A percentile compares a stretch with the other conserved stretches of the same genome.
Conservation (phyloP, 2,113 vertebrate species). For the Ameiurus melas region DNA sequence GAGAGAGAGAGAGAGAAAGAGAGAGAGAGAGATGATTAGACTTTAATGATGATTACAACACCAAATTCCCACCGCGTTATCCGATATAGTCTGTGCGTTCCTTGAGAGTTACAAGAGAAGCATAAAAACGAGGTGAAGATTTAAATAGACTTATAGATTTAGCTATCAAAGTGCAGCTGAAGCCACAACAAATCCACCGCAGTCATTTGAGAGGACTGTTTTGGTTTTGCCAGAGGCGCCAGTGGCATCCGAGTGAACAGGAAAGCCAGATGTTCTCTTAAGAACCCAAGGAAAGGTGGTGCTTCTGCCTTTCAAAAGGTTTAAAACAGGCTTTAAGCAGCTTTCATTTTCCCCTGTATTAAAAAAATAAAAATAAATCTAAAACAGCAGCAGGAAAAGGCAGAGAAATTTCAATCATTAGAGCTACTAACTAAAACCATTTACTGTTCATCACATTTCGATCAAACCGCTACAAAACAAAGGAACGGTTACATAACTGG, state of each 20-base stretch:
- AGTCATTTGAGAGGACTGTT: conserved; percentile 38
- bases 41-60: background rate
- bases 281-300: conserved; percentile 26
- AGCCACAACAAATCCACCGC: conserved; percentile 41
- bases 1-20: conserved; percentile 5
- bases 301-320: conserved; percentile 19
- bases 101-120: background rate
- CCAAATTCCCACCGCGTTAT: background rate
- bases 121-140: background rate
- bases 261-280: conserved; percentile 18
- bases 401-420: background rate
- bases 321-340: background rate
- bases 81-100: background rate
- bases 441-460: background rate
- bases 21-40: background rate
- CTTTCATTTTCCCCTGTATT: background rate
- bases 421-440: background rate
- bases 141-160: conserved; percentile 32
- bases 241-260: conserved; percentile 18
- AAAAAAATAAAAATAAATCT: background rate
- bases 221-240: conserved; percentile 40
- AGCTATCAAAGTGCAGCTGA: conserved; percentile 31
- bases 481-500: background rate
- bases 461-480: background rate
- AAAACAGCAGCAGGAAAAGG: background rate